Evolutionary conservation across 1,140 invertebrate genomes (phyloP).

Genomic region (Helicoverpa zea): DNA sequence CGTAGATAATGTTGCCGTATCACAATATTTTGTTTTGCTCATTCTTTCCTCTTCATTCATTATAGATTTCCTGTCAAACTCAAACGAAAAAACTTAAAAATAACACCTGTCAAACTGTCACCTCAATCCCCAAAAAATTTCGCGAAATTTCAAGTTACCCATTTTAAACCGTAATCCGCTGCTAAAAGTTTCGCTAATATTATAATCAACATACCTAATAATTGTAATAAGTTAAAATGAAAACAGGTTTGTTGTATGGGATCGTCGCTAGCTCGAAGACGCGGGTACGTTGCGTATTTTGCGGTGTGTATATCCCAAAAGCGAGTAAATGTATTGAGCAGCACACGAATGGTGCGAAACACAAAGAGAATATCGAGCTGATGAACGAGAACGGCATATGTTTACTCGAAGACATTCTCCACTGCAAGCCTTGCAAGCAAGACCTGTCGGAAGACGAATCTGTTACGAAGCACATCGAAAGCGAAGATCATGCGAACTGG

Average conservation of each 20-base stretch:
- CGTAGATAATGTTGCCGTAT: neutral
- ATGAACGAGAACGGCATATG: conserved; percentile 70
- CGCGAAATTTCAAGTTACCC: conserved; percentile 59
- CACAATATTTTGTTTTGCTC: neutral
- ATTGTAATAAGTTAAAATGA: conserved; percentile 60
- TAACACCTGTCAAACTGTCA: conserved; percentile 30
- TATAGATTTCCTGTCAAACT: conserved; percentile 13
- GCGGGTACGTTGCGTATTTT: conserved; percentile 73
- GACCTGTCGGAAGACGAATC: conserved; percentile 64
- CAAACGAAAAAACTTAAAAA: conserved; percentile 17
- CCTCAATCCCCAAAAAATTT: conserved; percentile 51
- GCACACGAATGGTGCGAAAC: conserved; percentile 73
- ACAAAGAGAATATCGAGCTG: conserved; percentile 72
- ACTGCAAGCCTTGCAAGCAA: conserved; percentile 70
- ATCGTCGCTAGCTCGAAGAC: conserved; percentile 71
- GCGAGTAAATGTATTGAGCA: conserved; percentile 77
- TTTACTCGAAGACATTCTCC: conserved; percentile 60
- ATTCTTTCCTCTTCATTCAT: neutral
- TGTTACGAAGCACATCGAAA: conserved; percentile 67
- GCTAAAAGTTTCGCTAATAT: neutral
- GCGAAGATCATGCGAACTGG: conserved; percentile 71
- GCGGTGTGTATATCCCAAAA: conserved; percentile 74
- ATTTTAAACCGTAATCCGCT: conserved; percentile 10
- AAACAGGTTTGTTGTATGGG: conserved; percentile 65
- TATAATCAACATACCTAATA: conserved; percentile 12